Base-by-base conservation (phyloP, 2,888 invertebrate genomes). In the Ophioninae sp. region DNA sequence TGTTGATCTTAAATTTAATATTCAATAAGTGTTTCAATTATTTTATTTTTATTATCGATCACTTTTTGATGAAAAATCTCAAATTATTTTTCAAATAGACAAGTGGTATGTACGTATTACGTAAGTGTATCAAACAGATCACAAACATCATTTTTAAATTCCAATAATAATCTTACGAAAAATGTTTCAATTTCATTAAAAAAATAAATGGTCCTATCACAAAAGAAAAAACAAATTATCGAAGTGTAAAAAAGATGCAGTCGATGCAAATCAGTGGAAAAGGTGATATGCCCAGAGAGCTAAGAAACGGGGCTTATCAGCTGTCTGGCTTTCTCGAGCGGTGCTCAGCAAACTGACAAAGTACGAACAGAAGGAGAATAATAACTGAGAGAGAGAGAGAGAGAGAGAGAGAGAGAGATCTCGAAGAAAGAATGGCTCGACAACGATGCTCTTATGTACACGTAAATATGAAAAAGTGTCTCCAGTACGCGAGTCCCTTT, bases 401-500 rank as follows among this genome's bases (percentile, higher is more conserved):
- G 17, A 17, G 30, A 30, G 30, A 30, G 30, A 30, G 30, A 30
- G 30, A 13, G 13, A 51, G 51, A 51, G 17, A 17, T 51, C 17
- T n/a, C 64, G 39, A 7, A 39, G 30, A 65, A 59, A 59, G 22
- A 59, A 59, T 59, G 20, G 22, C 59, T 0, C 59, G 59, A 59
- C 20, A 59, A 59, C 20, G 22, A 59, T 20, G 22, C 20, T 59
- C 20, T 59, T 22, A 22, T 59, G 22, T 59, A 59, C 22, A 30
- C 64, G 30, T 23, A 37, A 39, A 41, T 23, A 76, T 59, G 17
- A 71, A 73, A 17, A 79, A 65, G 51, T 75, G 39, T 20, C 64
- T 69, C 65, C 22, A 67, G 76, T 68, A 22, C 51, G 39, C 58
- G n/a, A 20, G 39, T 77, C 61, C 58, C 65, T 37, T 37, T 68